Evolutionary conservation across 2,888 invertebrate species (phyloP).

Genomic region (Caprella mutica): DNA sequence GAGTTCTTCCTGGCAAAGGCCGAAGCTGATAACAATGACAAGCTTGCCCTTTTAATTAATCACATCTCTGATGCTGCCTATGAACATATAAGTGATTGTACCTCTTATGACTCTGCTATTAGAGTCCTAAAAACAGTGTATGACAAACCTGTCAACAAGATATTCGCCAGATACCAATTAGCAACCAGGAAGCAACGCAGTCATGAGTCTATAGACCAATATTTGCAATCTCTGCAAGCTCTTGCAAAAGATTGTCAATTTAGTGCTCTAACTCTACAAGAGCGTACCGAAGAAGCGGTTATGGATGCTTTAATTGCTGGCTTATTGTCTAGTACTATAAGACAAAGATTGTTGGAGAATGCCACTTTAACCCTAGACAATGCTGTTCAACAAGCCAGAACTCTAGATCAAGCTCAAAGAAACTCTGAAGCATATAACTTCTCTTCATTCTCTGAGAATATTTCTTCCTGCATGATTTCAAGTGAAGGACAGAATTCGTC

Average conservation of each 20-base stretch:
- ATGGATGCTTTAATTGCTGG: neutral
- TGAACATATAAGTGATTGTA: too few relatives aligned
- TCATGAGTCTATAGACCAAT: neutral
- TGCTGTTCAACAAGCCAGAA: neutral
- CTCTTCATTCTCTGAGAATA: neutral
- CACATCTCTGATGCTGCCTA: too few relatives aligned
- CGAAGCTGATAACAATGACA: too few relatives aligned
- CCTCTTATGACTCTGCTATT: too few relatives aligned
- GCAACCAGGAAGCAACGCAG: too few relatives aligned
- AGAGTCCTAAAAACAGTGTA: too few relatives aligned
- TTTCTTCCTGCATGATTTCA: neutral
- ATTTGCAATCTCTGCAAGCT: neutral
- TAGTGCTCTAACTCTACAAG: neutral
- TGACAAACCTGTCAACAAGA: too few relatives aligned
- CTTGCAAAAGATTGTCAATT: conserved; percentile 1
- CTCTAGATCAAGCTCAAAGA: neutral
- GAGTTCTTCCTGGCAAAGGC: too few relatives aligned
- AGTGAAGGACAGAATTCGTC: neutral
- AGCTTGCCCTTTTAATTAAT: too few relatives aligned
- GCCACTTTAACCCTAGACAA: neutral
- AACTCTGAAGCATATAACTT: neutral
- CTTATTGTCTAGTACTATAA: too few relatives aligned
- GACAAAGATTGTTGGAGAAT: neutral
- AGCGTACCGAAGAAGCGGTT: conserved; percentile 3
- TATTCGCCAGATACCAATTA: too few relatives aligned